These are phyloP conservation scores for Myopa testacea DNA, from an alignment of 2,888 invertebrate genomes.

Conservation along the genomic window DNA sequence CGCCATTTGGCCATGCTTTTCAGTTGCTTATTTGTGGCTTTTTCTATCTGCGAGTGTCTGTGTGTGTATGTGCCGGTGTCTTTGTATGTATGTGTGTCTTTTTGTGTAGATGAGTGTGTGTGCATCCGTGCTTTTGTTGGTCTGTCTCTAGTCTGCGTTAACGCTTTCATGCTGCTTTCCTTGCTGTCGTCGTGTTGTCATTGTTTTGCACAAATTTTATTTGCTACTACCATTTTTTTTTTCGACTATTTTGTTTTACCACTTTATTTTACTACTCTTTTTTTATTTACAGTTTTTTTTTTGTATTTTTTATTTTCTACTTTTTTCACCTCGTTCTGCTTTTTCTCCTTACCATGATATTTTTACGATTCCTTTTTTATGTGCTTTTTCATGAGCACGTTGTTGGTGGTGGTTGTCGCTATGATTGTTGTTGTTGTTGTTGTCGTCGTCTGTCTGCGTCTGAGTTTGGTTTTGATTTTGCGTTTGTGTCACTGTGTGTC, in stretches of 20 bases:
- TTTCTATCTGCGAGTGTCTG: slow-evolving; percentile 1
- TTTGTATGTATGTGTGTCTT: background rate
- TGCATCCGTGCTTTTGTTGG: background rate
- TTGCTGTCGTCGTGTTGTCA: slow-evolving; percentile 19
- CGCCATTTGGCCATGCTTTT: slow-evolving; percentile 32
- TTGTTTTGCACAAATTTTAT: slow-evolving; percentile 29
- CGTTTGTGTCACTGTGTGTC: background rate
- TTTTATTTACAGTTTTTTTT: background rate
- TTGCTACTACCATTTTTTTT: background rate
- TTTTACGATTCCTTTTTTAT: slow-evolving; percentile 21
- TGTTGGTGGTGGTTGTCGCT: background rate
- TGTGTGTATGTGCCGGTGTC: background rate
- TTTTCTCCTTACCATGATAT: background rate
- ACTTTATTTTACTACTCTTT: background rate
- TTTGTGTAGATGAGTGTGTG: no score
- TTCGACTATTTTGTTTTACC: background rate
- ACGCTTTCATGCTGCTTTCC: slow-evolving; percentile 29
- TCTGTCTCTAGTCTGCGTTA: background rate
- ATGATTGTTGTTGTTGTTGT: background rate
- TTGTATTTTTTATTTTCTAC: background rate
- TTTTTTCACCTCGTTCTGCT: background rate
- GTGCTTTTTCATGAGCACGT: background rate
- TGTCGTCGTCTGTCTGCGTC: slow-evolving; percentile 17
- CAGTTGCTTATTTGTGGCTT: background rate
- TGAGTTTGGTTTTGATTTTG: slow-evolving; percentile 24